A percentile compares a stretch with the other conserved stretches of the same genome.
phyloP scores from a whole-genome alignment of 1,140 invertebrate species.

The Ooceraea biroi region DNA sequence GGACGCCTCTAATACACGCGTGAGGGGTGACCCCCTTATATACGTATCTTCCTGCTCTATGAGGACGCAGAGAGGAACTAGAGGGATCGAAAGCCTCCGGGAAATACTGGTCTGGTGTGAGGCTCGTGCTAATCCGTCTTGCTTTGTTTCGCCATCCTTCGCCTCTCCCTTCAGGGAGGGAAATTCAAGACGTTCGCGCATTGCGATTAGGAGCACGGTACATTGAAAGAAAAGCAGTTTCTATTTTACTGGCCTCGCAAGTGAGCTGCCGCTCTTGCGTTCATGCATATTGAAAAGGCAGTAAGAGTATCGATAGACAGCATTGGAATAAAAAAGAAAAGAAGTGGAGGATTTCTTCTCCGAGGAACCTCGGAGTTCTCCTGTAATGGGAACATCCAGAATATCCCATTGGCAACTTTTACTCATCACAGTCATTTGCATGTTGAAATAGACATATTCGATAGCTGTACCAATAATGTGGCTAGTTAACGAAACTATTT shows the following conservation, averaged over 20 bases:
- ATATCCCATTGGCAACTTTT: no score
- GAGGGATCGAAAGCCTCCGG: slow-evolving; percentile 26
- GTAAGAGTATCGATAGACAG: neutral
- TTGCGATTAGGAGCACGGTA: neutral
- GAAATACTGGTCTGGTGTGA: slow-evolving; percentile 34
- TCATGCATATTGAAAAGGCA: slow-evolving; percentile 30
- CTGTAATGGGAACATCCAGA: no score
- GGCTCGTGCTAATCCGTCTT: slow-evolving; percentile 47
- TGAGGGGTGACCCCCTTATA: slow-evolving; percentile 6
- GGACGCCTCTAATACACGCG: slow-evolving; percentile 18
- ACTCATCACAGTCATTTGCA: no score
- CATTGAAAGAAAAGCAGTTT: slow-evolving; percentile 5
- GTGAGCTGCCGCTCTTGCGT: neutral
- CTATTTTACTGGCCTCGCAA: neutral
- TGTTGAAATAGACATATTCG: no score
- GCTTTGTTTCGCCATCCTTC: slow-evolving; percentile 30
- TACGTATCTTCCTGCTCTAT: neutral
- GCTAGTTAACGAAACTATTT: neutral
- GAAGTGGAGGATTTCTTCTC: no score
- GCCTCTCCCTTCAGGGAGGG: neutral
- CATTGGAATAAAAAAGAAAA: neutral
- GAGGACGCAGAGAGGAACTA: neutral
- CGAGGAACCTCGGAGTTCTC: no score
- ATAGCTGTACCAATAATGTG: neutral
- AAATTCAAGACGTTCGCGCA: slow-evolving; percentile 13